A percentile compares a stretch with the other conserved stretches of the same genome.
These are phyloP conservation scores for Uromys caudimaculatus DNA, from an alignment of 2,797 vertebrate genomes.

Conservation along the genomic window DNA sequence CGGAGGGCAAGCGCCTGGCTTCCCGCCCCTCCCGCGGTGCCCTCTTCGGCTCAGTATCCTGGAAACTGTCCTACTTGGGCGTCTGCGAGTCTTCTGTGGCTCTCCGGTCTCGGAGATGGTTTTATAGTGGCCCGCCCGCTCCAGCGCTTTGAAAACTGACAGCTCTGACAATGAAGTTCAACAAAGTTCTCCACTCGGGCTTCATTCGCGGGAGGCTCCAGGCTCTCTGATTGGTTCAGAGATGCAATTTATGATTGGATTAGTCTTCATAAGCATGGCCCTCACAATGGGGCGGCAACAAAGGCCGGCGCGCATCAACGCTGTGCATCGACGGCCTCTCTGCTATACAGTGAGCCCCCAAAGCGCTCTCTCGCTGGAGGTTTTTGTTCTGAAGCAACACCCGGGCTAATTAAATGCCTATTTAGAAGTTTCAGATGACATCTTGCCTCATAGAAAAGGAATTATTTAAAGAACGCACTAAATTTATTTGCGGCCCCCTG, in stretches of 20 bases:
- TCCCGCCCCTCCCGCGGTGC: constrained; percentile 57
- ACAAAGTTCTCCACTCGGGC: constrained; percentile 96
- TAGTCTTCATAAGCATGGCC: constrained; percentile 96
- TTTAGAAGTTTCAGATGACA: constrained; percentile 93
- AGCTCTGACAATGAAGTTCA: constrained; percentile 95
- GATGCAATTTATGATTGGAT: constrained; percentile 98
- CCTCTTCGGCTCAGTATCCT: constrained; percentile 73
- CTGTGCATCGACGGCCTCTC: constrained; percentile 94
- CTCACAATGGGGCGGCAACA: constrained; percentile 92
- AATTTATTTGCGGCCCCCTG: constrained; percentile 90
- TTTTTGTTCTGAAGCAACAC: constrained; percentile 90
- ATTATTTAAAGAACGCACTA: constrained; percentile 90
- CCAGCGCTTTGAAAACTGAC: constrained; percentile 92
- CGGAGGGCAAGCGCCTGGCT: constrained; percentile 45
- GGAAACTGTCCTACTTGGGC: constrained; percentile 86
- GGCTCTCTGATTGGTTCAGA: constrained; percentile 93
- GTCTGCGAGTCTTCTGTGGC: constrained; percentile 87
- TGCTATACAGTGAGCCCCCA: constrained; percentile 87
- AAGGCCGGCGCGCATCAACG: constrained; percentile 93
- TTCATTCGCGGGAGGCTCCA: constrained; percentile 91
- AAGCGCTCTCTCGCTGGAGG: constrained; percentile 87
- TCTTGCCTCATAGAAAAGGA: constrained; percentile 90
- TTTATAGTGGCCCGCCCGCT: constrained; percentile 93
- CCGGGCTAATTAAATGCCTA: constrained; percentile 94
- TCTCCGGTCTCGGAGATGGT: constrained; percentile 86